phyloP scores from a whole-genome alignment of 2,113 vertebrate species.

The Patagioenas fasciata region DNA sequence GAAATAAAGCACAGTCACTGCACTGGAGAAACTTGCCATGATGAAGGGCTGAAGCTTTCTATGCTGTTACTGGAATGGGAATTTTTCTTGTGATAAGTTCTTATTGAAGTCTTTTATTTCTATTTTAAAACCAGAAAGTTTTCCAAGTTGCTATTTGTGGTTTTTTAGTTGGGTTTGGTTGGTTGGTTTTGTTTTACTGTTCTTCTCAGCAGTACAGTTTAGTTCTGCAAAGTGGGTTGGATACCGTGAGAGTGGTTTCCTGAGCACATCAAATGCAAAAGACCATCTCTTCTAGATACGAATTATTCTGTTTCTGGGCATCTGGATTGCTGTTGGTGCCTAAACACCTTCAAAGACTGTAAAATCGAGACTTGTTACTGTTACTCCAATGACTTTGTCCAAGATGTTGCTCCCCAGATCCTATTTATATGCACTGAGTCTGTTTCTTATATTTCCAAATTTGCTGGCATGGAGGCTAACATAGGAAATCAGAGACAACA shows the following conservation, averaged over 20 bases:
- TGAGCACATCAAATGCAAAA: background rate
- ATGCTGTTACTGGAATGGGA: background rate
- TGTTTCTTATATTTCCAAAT: background rate
- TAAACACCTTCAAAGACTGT: conserved; percentile 31
- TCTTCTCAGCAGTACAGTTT: background rate
- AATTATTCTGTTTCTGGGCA: background rate
- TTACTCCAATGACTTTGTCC: background rate
- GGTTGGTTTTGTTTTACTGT: background rate
- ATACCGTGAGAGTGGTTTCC: background rate
- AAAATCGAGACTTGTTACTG: background rate
- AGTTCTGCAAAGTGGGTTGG: background rate
- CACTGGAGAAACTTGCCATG: rapidly evolving
- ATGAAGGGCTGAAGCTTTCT: background rate
- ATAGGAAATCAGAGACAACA: background rate
- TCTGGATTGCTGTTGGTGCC: background rate
- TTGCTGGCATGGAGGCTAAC: background rate
- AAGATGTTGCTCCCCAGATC: background rate
- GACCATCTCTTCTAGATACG: background rate
- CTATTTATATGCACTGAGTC: background rate
- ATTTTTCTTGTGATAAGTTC: background rate
- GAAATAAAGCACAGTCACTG: background rate
- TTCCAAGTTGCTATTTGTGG: background rate
- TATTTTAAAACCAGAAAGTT: background rate
- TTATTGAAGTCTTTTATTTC: background rate
- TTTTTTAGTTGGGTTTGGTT: background rate